Conservation (phyloP, 1,140 invertebrate species). For the Acyrthosiphon pisum region DNA sequence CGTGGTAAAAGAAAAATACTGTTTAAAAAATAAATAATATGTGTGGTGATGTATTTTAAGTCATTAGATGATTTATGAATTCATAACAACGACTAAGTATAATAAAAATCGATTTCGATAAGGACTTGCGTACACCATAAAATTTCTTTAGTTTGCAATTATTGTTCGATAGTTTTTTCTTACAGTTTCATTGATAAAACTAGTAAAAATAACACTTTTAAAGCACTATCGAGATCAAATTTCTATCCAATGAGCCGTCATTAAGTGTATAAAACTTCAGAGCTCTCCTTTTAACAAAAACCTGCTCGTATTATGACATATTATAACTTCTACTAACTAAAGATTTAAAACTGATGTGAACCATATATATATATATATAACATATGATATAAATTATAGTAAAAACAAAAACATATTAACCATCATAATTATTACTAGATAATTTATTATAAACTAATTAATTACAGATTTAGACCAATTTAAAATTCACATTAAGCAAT, state of each 20-base stretch:
- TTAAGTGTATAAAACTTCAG: neutral
- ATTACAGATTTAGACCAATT: neutral
- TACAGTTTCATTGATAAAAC: neutral
- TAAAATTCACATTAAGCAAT: neutral
- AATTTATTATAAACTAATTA: neutral
- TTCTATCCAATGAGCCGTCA: neutral
- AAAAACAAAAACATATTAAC: neutral
- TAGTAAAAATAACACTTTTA: neutral
- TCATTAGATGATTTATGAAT: neutral
- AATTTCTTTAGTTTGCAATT: neutral
- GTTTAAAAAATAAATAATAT: neutral
- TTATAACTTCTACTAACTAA: neutral
- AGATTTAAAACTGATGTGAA: neutral
- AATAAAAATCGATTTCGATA: neutral
- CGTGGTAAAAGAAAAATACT: neutral
- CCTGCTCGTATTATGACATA: neutral
- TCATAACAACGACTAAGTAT: neutral
- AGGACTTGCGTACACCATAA: neutral
- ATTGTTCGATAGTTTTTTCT: neutral
- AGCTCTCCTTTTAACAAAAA: neutral
- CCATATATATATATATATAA: no score
- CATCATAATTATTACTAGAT: no score
- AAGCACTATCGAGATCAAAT: neutral
- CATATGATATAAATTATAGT: neutral
- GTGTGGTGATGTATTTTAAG: neutral